Conservation (phyloP, 2,888 invertebrate species). For the Drosophila nr. perissopoda region DNA sequence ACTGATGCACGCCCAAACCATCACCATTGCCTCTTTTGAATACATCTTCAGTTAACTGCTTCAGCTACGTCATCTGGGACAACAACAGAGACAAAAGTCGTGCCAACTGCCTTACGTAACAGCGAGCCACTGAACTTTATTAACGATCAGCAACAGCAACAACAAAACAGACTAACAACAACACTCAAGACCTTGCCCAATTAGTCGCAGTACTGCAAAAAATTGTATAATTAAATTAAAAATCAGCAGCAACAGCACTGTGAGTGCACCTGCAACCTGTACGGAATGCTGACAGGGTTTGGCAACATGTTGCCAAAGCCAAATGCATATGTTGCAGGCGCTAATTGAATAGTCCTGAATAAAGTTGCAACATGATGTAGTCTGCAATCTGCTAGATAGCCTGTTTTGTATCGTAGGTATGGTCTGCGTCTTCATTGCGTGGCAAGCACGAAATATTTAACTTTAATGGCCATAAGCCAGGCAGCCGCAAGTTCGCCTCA, state of each 20-base stretch:
- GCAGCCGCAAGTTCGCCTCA: conserved; percentile 12
- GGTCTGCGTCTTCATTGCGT: conserved; percentile 35
- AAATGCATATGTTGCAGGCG: conserved; percentile 45
- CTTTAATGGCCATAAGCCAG: conserved; percentile 26
- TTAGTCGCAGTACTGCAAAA: conserved; percentile 48
- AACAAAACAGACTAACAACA: neutral
- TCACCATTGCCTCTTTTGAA: conserved; percentile 3
- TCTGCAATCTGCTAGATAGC: conserved; percentile 4
- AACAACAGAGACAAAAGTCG: conserved; percentile 4
- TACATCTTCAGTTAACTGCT: conserved; percentile 11
- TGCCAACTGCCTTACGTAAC: conserved; percentile 29
- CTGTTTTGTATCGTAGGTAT: neutral
- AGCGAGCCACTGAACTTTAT: conserved; percentile 50
- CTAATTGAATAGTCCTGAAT: conserved; percentile 30
- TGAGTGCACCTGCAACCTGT: conserved; percentile 21
- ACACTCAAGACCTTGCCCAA: conserved; percentile 70
- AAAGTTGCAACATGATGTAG: neutral
- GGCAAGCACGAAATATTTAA: conserved; percentile 43
- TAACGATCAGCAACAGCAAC: conserved; percentile 30
- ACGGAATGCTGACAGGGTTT: conserved; percentile 32
- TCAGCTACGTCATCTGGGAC: conserved; percentile 17
- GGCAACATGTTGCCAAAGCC: conserved; percentile 45
- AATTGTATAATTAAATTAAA: conserved; percentile 47
- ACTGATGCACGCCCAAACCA: conserved; percentile 38
- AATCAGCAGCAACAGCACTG: neutral